phyloP scores from a whole-genome alignment of 2,113 vertebrate species.

The Climacteris rufus region DNA sequence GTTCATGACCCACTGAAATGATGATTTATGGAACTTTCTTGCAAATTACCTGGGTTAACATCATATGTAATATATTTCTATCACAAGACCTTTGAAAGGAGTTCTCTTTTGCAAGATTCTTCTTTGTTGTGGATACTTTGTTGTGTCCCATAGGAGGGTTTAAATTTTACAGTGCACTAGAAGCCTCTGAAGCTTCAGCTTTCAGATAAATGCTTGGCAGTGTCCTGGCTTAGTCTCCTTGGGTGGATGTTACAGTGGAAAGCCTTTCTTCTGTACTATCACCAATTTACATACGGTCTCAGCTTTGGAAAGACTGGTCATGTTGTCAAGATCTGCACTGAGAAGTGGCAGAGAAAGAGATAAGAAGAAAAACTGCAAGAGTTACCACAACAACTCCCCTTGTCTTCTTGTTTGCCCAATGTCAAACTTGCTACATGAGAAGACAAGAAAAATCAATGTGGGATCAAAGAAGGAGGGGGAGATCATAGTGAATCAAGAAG shows the following conservation, averaged over 20 bases:
- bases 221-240: background rate
- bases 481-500: background rate
- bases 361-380: background rate
- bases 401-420: background rate
- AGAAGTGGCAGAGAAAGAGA: background rate
- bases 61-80: background rate
- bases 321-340: background rate
- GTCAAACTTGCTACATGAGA: background rate
- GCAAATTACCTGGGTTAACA: background rate
- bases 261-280: background rate
- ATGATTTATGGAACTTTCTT: conserved; percentile 25
- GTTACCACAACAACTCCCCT: background rate
- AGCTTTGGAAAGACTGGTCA: background rate
- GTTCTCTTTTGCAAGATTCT: background rate
- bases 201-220: background rate
- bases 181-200: background rate
- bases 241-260: background rate
- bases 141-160: background rate
- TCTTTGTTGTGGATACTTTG: background rate
- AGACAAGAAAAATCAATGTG: background rate
- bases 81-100: background rate
- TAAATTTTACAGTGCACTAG: background rate
- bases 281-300: background rate
- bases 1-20: conserved; percentile 22
- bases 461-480: background rate